Evolutionary conservation across 2,113 vertebrate genomes (phyloP), one percentile per base, ranked within the genome.

Genomic region (Passer domesticus): DNA sequence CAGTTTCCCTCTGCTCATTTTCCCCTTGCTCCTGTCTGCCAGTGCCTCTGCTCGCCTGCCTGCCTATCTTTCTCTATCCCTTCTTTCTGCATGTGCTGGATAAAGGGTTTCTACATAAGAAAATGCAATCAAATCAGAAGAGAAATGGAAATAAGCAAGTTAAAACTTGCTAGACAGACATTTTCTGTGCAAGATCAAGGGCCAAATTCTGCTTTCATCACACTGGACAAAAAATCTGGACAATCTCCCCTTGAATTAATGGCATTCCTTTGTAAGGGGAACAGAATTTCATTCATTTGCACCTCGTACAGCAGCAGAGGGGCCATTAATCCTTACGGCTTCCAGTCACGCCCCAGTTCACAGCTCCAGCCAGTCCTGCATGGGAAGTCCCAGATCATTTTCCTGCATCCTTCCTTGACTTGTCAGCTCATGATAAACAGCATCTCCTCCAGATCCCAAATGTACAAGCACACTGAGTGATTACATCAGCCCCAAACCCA

Each of bases 201-300:
- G 90, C 93, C 91, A 96, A 83, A 93, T 72, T 77, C 47, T 88
- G 87, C 92, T 96, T 96, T 97, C 92, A 95, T 97, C 79, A 0
- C 87, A 70, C 59, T 81, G 90, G 43, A 90, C 75, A 67, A 91
- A 91, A 94, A 95, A 92, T 95, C 90, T 96, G 93, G 90, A 59
- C 87, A 91, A 90, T 80, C 82, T 92, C 64, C 39, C 24, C 72
- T 91, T 80, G 88, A 93, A 93, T 92, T 94, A 94, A 95, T 88
- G 90, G 67, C 72, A 95, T 96, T 97, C 93, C 33, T 97, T 89
- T 90, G 70, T 91, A 91, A 90, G 46, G 39, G 41, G 85, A 97
- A 81, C 88, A 96, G 93, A 90, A 96, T 92, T 97, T 92, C 94
- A 94, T 96, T 96, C 93, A 97, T 95, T 97, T 67, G 2, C 78